Percentiles rank a stretch among this genome's conserved stretches.
phyloP scores from a whole-genome alignment of 2,113 vertebrate genomes.

The Illadopsis cleaveri region DNA sequence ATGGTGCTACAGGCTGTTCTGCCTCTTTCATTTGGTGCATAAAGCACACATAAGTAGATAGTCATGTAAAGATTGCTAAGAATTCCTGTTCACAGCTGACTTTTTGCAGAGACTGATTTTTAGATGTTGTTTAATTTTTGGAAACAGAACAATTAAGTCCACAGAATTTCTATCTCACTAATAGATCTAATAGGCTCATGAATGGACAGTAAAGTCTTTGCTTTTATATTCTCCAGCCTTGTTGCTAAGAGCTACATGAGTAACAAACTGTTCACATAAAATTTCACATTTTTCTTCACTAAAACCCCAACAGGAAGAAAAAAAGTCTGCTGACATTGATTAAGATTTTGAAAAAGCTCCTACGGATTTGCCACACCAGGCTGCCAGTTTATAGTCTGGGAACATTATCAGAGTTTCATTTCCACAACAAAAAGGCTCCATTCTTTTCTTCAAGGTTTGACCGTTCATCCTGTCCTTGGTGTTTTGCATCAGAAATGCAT shows the following conservation, averaged over 20 bases:
- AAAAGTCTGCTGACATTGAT: conserved; percentile 43
- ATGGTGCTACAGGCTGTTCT: not conserved
- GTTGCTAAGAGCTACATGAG: conserved; percentile 22
- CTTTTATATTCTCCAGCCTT: not conserved
- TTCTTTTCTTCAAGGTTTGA: conserved; percentile 47
- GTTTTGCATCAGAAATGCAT: conserved; percentile 56
- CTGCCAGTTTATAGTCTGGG: conserved; percentile 53
- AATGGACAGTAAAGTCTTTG: not conserved
- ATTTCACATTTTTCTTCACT: conserved; percentile 11
- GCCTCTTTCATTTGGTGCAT: not conserved
- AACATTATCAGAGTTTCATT: conserved; percentile 60
- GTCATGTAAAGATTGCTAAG: not conserved
- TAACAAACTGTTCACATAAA: conserved; percentile 18
- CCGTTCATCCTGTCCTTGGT: conserved; percentile 31
- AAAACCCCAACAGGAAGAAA: not conserved
- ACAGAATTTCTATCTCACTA: not conserved
- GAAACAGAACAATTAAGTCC: not conserved
- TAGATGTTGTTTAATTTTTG: not conserved
- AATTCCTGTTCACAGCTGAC: not conserved
- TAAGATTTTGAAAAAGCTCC: conserved; percentile 57
- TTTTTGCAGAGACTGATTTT: not conserved
- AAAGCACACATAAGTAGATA: not conserved
- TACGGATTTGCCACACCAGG: conserved; percentile 10
- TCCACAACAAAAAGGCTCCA: conserved; percentile 47
- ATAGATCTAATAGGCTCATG: not conserved